Base-by-base conservation (phyloP, 1,140 invertebrate species). In the Drosophila saltans region DNA sequence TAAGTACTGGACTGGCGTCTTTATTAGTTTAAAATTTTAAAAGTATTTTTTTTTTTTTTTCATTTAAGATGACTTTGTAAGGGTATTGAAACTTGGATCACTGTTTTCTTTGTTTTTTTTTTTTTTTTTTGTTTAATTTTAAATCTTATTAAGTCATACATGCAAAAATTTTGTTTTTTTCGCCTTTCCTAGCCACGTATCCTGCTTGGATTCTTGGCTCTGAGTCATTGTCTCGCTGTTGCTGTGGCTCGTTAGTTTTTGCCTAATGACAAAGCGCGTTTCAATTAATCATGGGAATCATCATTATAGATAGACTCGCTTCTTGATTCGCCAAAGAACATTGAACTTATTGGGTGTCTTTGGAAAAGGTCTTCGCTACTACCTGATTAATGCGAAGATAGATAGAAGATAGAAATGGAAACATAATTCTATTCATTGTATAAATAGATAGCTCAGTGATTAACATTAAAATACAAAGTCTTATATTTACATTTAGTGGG, bases 201-300 rank as follows among this genome's bases (percentile, higher is more conserved):
- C 82, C 82, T 88, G 82, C 66, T 82, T 59, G 52, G 45, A 24
- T 26, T 48, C 7, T 26, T 10, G 45, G 21, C 9, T 52, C 45
- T 52, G 45, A 24, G 21, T 52, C 2, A 26, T 3, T 21, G 45
- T 9, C n/a, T 24, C 21, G 24, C n/a, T 52, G 45, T 52, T 8
- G 21, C 41, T 52, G 45, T 52, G 21, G 21, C 41, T 69, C 33
- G 40, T 59, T 59, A 40, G 16, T 30, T 30, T 36, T 62, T 2
- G 26, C 39, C 39, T 62, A 43, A 62, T 64, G 41, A 45, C 43
- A 48, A 36, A 36, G 62, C 45, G 11, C 40, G 28, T 40, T 40
- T 62, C 66, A 88, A 88, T 89, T 83, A 88, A 89, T 89, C 80
- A 76, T 78, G 63, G 68, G 64, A 76, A 66, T 66, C 72, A 52